phyloP scores from a whole-genome alignment of 2,797 vertebrate species.

The Apodemus agrarius region DNA sequence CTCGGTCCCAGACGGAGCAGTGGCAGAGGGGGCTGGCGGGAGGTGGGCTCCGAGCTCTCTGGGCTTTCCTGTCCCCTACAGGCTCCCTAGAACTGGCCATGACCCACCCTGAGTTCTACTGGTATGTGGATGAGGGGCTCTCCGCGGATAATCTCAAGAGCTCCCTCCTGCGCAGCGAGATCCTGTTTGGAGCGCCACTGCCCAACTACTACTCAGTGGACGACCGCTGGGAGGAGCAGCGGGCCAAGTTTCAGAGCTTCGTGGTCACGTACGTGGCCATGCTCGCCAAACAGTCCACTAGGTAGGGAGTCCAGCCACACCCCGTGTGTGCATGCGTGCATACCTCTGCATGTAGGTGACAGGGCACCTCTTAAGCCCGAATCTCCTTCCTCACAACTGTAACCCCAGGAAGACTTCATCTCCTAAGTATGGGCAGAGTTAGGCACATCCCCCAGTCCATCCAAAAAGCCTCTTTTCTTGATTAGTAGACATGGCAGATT shows the following conservation, averaged over 20 bases:
- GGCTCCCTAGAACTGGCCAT: constrained; percentile 97
- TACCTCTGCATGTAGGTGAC: background rate
- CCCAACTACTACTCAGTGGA: constrained; percentile 96
- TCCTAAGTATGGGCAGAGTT: background rate
- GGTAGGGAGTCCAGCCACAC: constrained; percentile 86
- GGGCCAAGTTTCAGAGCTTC: constrained; percentile 94
- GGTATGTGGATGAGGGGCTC: constrained; percentile 97
- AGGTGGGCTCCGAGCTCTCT: background rate
- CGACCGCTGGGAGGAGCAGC: constrained; percentile 95
- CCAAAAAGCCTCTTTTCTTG: background rate
- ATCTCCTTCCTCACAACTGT: background rate
- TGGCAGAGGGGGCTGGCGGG: background rate
- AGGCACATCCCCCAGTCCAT: background rate
- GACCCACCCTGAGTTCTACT: constrained; percentile 99
- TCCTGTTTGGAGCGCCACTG: constrained; percentile 96
- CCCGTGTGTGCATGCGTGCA: accelerated
- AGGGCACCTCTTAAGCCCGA: background rate
- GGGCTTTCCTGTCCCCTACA: constrained; percentile 73
- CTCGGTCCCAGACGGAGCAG: no score
- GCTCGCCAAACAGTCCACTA: constrained; percentile 97
- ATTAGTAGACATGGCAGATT: background rate
- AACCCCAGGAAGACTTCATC: constrained; percentile 15
- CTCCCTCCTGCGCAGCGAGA: constrained; percentile 95
- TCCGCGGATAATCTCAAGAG: constrained; percentile 95
- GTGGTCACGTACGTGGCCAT: constrained; percentile 96